Evolutionary conservation across 2,113 vertebrate species (phyloP).

Genomic region (Zosterops lateralis): DNA sequence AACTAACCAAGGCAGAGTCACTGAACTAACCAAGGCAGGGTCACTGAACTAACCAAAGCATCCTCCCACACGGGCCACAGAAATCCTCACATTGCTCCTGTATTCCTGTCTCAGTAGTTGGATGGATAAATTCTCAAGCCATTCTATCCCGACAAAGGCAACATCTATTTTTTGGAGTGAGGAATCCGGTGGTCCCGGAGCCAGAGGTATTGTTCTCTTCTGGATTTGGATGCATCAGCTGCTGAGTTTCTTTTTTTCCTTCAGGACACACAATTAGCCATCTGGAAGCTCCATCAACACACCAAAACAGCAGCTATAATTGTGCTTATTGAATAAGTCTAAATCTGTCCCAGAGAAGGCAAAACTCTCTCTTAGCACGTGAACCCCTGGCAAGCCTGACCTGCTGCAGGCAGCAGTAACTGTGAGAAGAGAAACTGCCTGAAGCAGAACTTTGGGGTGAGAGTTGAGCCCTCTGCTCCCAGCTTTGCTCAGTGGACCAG

Average conservation of each 20-base stretch:
- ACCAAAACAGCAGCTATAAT: neutral
- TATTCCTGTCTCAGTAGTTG: neutral
- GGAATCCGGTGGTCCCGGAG: neutral
- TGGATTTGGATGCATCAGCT: neutral
- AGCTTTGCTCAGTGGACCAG: neutral
- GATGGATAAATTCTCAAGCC: neutral
- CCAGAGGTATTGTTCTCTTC: neutral
- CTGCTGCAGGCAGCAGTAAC: neutral
- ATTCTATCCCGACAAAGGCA: neutral
- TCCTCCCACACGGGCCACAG: neutral
- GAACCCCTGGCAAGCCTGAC: neutral
- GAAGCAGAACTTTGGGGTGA: neutral
- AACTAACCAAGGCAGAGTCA: too few relatives aligned
- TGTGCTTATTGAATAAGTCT: neutral
- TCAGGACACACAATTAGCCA: neutral
- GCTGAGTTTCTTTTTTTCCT: neutral
- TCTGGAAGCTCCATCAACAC: neutral
- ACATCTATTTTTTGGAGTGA: neutral
- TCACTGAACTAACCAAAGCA: neutral
- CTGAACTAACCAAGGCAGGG: too few relatives aligned
- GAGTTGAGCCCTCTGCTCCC: neutral
- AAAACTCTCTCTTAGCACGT: neutral
- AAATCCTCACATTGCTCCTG: neutral
- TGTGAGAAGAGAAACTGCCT: neutral
- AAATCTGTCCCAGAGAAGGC: constrained; percentile 5